Evolutionary conservation across 2,888 invertebrate species (phyloP), one percentile per base, ranked within the genome.

Genomic region (Trissolcus brochymenae): DNA sequence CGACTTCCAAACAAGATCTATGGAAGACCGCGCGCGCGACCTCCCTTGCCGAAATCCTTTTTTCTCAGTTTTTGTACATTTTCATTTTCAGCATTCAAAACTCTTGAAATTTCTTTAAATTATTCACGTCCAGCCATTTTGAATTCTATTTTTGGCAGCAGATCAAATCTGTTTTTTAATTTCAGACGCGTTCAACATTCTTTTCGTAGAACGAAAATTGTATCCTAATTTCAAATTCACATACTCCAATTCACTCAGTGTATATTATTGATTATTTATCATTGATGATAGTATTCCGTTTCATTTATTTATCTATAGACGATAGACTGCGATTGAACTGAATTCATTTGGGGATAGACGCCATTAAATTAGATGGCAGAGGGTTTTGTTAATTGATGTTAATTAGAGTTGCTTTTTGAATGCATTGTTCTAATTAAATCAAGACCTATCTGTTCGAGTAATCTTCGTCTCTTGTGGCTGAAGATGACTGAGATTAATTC

Each of bases 1-100:
- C 87, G 87, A 87, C 87, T 87, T 86, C 84, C 85, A 87, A 87
- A 87, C 87, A 85, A 87, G 85, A 87, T 87, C 86, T 87, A 87
- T 85, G 84, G 83, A 84, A 84, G 83, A 83, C 83, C 81, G 78
- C 81, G 84, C 84, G 85, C 35, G 35, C 35, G 7, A 35, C 35
- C 35, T 35, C 35, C 35, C 35, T 11, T 35, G 35, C 35, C 35
- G 35, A 35, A 35, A 35, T 9, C 9, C 35, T 6, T 35, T 35
- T 35, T 35, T 35, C n/a, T n/a, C 35, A 35, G 35, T 35, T 35
- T 35, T 35, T 11, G 35, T 35, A 35, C 35, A 35, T 46, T 46
- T 46, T 16, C 35, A 35, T 35, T 11, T 35, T 35, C 35, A 35
- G 11, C 7, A 35, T 35, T 35, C 35, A 35, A 11, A 35, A 35